Percentiles rank a stretch among this genome's conserved stretches.
Evolutionary conservation across 2,797 vertebrate species (phyloP).

Genomic region (Intellagama lesueurii): DNA sequence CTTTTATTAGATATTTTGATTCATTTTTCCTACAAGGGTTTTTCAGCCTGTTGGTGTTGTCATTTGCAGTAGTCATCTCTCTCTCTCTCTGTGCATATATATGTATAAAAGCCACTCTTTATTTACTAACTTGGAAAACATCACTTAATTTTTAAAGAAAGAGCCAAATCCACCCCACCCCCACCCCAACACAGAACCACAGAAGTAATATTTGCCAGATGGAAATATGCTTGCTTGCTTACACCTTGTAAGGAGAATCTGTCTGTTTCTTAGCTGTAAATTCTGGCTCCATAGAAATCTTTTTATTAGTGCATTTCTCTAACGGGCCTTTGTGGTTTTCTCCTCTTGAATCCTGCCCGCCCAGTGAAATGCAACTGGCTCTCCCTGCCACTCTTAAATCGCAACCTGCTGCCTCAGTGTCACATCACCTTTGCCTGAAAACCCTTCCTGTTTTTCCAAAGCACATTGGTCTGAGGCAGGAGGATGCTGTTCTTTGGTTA

Average conservation of each 20-base stretch:
- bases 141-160: conserved; percentile 12
- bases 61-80: not conserved
- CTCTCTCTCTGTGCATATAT: not conserved
- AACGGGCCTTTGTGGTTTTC: not conserved
- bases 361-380: not conserved
- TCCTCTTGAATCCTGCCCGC: not conserved
- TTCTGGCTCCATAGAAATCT: not conserved
- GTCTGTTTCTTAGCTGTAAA: not conserved
- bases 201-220: not conserved
- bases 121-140: conserved; percentile 22
- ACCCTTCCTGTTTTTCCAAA: not conserved
- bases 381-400: not conserved
- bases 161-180: not conserved
- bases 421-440: not conserved
- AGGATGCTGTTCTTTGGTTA: no score
- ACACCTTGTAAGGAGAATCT: not conserved
- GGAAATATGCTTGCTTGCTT: conserved; percentile 1
- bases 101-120: conserved; percentile 25
- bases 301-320: conserved; percentile 2
- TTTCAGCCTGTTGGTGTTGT: not conserved
- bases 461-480: no score
- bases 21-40: conserved; percentile 24
- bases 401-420: not conserved
- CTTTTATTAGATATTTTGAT: conserved; percentile 23
- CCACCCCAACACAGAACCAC: no score